Evolutionary conservation across 2,113 vertebrate species (phyloP).

Genomic region (Kryptolebias marmoratus): DNA sequence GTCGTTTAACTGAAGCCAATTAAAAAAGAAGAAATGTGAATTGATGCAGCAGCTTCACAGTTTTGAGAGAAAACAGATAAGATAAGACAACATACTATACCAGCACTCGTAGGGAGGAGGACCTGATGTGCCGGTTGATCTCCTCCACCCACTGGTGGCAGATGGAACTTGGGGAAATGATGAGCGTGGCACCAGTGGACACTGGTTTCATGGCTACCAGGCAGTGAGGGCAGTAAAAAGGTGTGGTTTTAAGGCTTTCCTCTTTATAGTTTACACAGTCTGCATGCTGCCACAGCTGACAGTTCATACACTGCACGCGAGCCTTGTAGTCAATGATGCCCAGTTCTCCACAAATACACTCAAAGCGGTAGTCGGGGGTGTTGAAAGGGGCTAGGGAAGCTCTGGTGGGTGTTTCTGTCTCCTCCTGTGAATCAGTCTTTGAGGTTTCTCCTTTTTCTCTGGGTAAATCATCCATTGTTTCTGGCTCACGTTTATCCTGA

Average conservation of each 20-base stretch:
- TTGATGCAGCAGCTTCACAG: too few relatives aligned
- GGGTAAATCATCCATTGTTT: background rate
- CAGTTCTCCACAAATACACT: slow-evolving; percentile 95
- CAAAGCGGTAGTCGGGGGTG: slow-evolving; percentile 90
- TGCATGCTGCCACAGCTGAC: slow-evolving; percentile 95
- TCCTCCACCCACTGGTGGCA: slow-evolving; percentile 99
- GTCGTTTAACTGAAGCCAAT: too few relatives aligned
- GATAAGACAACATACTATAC: slow-evolving; percentile 62
- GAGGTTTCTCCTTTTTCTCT: slow-evolving; percentile 12
- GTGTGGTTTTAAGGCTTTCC: slow-evolving; percentile 87
- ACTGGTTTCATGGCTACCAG: slow-evolving; percentile 96
- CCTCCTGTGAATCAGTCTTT: slow-evolving; percentile 9
- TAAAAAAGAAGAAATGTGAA: too few relatives aligned
- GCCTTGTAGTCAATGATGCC: slow-evolving; percentile 90
- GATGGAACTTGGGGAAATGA: slow-evolving; percentile 98
- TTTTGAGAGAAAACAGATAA: background rate
- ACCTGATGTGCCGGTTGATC: slow-evolving; percentile 93
- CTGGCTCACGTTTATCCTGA: slow-evolving; percentile 33
- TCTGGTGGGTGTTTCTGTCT: slow-evolving; percentile 52
- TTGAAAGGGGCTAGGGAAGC: slow-evolving; percentile 80
- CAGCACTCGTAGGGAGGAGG: slow-evolving; percentile 91
- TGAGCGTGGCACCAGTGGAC: slow-evolving; percentile 92
- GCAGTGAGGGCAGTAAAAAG: slow-evolving; percentile 98
- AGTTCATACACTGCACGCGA: slow-evolving; percentile 96
- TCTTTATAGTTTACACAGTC: slow-evolving; percentile 96